Base-by-base conservation (phyloP, 2,797 vertebrate species). In the Argentina silus region DNA sequence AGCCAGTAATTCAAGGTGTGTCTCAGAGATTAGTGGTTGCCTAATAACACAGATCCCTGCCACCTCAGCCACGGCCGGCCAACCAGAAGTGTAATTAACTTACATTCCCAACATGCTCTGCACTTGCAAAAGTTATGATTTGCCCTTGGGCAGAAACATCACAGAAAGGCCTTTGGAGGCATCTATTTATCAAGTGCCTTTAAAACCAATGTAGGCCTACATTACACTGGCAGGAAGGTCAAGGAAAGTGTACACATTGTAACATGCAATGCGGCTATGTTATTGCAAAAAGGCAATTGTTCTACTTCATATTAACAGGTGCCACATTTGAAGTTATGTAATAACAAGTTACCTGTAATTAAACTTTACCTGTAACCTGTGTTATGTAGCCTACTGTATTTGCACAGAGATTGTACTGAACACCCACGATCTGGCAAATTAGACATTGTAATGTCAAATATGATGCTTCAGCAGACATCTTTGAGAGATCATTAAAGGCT, bases 31-130 rank as follows among this genome's bases (percentile, higher is more conserved):
- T 67, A 84, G 57, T 73, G 78, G 77, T 62, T 80, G 51, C 70
- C 73, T 84, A 82, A 87, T 83, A 72, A 82, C 56, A 86, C 73
- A 78, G 76, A 76, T 23, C 78, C 68, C 7, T 8, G 71, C 23
- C 59, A 77, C 11, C 27, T 19, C 60, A 73, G 65, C 44, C 71
- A 62, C 17, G 56, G 50, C 56, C 59, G 59, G 59, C 65, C 67
- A 74, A 56, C 62, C 47, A 78, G 47, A 27, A 23, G 70, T 79
- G 69, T 78, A 85, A 84, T 86, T 84, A 73, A 76, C 72, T 76
- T 21, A 64, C 84, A 87, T 86, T 85, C 78, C 68, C 76, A 75
- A 70, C 77, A 83, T 86, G 77, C 69, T 80, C 67, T 48, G 23
- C 62, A 43, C 42, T 69, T 78, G 77, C 61, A 75, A 23, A 80